These are phyloP conservation scores for Gephyroberyx darwinii DNA, from an alignment of 2,797 vertebrate species.

Conservation along the genomic window DNA sequence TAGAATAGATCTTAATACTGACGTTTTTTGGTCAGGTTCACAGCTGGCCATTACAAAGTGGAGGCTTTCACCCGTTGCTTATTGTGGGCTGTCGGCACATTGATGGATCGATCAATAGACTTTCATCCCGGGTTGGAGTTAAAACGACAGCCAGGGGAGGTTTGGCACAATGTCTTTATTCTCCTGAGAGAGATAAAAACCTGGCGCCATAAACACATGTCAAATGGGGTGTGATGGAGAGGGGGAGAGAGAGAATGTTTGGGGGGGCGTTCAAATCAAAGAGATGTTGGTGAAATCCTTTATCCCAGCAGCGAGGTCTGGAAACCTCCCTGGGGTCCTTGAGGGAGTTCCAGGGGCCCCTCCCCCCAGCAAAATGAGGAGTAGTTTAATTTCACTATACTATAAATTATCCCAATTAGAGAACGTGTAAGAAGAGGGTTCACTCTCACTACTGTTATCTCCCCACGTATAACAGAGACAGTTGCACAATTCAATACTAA, in stretches of 20 bases:
- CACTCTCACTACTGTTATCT: no score
- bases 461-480: no score
- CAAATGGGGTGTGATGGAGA: constrained; percentile 14
- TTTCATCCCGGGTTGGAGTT: constrained; percentile 34
- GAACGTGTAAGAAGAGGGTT: no score
- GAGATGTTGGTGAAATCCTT: background rate
- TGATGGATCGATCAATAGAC: constrained; percentile 47
- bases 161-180: constrained; percentile 19
- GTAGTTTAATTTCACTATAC: no score
- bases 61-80: constrained; percentile 22
- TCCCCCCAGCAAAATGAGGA: no score
- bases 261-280: constrained; percentile 1
- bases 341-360: no score
- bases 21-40: constrained; percentile 25
- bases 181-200: constrained; percentile 32
- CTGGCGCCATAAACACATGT: background rate
- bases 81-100: constrained; percentile 1
- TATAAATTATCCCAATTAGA: no score
- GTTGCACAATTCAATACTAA: no score
- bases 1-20: background rate
- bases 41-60: background rate
- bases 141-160: constrained; percentile 8
- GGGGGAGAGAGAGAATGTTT: background rate
- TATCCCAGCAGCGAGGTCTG: background rate
- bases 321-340: background rate